These are phyloP conservation scores for Leptopilina clavipes DNA, from an alignment of 1,140 invertebrate genomes.

Conservation along the genomic window DNA sequence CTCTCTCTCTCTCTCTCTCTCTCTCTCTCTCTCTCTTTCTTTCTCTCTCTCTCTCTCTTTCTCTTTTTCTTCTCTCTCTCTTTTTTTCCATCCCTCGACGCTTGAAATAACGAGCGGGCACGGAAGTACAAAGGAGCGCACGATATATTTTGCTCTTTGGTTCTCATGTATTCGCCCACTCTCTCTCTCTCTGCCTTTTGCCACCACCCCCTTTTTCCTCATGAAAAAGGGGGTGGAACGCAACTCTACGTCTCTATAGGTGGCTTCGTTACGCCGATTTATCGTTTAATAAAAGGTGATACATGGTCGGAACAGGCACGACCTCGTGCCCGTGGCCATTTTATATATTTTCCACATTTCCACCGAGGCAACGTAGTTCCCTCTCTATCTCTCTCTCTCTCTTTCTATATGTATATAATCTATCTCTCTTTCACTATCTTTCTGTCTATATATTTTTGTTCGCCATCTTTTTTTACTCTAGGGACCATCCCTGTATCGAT, in stretches of 20 bases:
- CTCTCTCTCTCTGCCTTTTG: constrained; percentile 23
- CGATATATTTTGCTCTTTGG: constrained; percentile 38
- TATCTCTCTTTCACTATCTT: constrained; percentile 24
- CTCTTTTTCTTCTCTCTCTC: too few relatives aligned
- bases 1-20: constrained; percentile 5
- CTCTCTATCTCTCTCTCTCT: constrained; percentile 15
- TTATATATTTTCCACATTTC: constrained; percentile 37
- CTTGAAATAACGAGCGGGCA: constrained; percentile 39
- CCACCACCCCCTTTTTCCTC: not conserved
- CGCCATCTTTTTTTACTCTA: constrained; percentile 2
- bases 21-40: not conserved
- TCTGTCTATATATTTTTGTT: constrained; percentile 9
- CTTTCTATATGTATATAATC: constrained; percentile 14
- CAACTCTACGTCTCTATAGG: constrained; percentile 46
- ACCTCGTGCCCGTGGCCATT: constrained; percentile 37
- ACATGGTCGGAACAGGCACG: constrained; percentile 44
- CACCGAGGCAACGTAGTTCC: constrained; percentile 15
- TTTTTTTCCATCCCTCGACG: constrained; percentile 10
- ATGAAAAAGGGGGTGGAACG: not conserved
- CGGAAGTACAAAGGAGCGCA: constrained; percentile 31
- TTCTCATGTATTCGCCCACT: constrained; percentile 24
- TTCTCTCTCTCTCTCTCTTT: constrained; percentile 8
- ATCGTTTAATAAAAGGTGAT: constrained; percentile 67
- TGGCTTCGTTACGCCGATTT: constrained; percentile 60
- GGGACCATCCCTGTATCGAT: constrained; percentile 32